phyloP scores from a whole-genome alignment of 2,888 invertebrate species.

The Stenurella melanura region DNA sequence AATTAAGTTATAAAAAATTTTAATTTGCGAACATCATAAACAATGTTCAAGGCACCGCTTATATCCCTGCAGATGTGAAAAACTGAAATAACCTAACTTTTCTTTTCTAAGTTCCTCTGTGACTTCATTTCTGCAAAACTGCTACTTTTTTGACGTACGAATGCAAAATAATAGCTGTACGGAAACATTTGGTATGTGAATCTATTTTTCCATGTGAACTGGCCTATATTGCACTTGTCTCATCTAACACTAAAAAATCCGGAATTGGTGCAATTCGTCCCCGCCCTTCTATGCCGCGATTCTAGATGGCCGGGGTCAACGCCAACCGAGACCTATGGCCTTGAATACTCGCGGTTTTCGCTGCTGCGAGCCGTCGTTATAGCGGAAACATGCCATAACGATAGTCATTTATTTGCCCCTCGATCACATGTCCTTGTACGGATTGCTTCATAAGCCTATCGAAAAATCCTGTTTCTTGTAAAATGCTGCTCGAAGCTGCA shows the following conservation, averaged over 20 bases:
- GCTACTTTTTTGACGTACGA: no score
- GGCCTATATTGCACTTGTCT: no score
- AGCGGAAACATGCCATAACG: constrained; percentile 37
- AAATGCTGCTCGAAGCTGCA: constrained; percentile 39
- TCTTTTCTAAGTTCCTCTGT: no score
- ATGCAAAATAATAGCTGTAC: no score
- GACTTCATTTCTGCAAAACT: no score
- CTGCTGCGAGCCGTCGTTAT: constrained; percentile 41
- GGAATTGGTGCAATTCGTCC: constrained; percentile 17
- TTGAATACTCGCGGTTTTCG: constrained; percentile 58
- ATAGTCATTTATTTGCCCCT: constrained; percentile 36
- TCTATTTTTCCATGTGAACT: no score
- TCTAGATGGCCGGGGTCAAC: constrained; percentile 58
- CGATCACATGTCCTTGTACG: constrained; percentile 46
- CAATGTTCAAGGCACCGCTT: no score
- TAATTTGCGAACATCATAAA: no score
- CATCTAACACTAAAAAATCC: constrained; percentile 10
- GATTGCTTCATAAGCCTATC: constrained; percentile 30
- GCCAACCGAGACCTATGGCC: constrained; percentile 63
- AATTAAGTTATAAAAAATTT: no score
- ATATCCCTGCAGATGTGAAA: no score
- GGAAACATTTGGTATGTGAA: no score
- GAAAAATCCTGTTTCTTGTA: constrained; percentile 53
- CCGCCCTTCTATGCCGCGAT: constrained; percentile 7
- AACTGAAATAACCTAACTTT: no score